A percentile compares a stretch with the other conserved stretches of the same genome.
Evolutionary conservation across 2,797 vertebrate genomes (phyloP).

Genomic region (Margarornis squamiger): DNA sequence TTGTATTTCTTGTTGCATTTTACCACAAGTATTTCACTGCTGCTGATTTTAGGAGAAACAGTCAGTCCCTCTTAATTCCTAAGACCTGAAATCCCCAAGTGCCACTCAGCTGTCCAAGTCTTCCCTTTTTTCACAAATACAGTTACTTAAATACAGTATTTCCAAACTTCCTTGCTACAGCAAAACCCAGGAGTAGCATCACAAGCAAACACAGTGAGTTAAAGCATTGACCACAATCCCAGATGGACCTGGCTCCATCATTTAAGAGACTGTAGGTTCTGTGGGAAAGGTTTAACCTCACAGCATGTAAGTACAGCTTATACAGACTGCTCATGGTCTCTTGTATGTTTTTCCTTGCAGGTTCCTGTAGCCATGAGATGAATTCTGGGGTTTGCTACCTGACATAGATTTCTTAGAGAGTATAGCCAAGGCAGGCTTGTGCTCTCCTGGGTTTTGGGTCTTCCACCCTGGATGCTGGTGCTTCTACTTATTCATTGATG

Average conservation of each 20-base stretch:
- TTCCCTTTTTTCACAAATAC: neutral
- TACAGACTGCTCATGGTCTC: neutral
- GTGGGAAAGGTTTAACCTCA: neutral
- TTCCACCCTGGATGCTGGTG: neutral
- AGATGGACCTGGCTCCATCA: neutral
- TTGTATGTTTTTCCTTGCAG: neutral
- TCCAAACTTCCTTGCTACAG: neutral
- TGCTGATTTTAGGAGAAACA: neutral
- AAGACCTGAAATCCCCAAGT: neutral
- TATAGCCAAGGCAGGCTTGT: neutral
- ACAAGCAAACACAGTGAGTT: neutral
- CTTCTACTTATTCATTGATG: neutral
- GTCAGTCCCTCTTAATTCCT: neutral
- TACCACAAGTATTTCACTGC: fast-evolving
- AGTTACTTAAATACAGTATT: neutral
- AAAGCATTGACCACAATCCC: neutral
- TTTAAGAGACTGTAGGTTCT: neutral
- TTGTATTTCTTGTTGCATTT: neutral
- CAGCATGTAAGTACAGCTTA: fast-evolving
- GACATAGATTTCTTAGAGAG: neutral
- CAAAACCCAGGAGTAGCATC: neutral
- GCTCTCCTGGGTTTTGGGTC: neutral
- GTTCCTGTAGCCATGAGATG: neutral
- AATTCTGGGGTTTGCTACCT: neutral
- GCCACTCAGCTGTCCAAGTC: neutral